Conservation (phyloP, 2,888 invertebrate species). For the Meloe dianella region DNA sequence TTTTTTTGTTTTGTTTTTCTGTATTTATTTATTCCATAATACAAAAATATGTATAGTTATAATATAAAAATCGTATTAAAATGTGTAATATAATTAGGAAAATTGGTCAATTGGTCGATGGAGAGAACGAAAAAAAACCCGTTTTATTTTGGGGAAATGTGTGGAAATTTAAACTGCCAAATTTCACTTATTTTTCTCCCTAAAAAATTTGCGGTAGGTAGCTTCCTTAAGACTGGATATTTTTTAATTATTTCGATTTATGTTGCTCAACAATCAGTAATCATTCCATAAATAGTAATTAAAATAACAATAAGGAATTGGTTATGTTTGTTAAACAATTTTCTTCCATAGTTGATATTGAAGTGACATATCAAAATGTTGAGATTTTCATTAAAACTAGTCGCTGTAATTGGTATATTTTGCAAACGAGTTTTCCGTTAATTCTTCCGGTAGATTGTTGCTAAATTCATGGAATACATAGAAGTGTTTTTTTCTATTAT, state of each 20-base stretch:
- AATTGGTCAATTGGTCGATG: slow-evolving; percentile 25
- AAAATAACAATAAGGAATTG: slow-evolving; percentile 14
- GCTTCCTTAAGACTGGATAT: slow-evolving; percentile 4
- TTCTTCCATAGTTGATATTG: slow-evolving; percentile 12
- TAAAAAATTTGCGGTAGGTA: neutral
- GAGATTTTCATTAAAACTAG: slow-evolving; percentile 21
- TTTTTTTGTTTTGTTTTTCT: too few relatives aligned
- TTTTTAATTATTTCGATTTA: neutral
- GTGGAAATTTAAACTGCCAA: slow-evolving; percentile 12
- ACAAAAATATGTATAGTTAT: neutral
- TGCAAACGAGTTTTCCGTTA: slow-evolving; percentile 26
- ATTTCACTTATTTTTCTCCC: slow-evolving; percentile 14
- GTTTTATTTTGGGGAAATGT: too few relatives aligned
- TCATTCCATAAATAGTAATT: neutral
- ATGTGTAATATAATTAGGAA: slow-evolving; percentile 20
- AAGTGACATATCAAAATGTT: slow-evolving; percentile 23
- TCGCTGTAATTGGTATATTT: slow-evolving; percentile 19
- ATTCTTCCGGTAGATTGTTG: slow-evolving; percentile 23
- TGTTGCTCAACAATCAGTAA: neutral
- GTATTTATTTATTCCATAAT: slow-evolving; percentile 23
- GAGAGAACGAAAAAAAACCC: neutral
- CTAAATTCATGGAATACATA: neutral
- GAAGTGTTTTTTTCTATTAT: slow-evolving; percentile 16
- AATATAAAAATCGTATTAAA: slow-evolving; percentile 16
- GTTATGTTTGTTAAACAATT: slow-evolving; percentile 24